phyloP scores from a whole-genome alignment of 2,888 invertebrate species.

The Nymphalis c-album region DNA sequence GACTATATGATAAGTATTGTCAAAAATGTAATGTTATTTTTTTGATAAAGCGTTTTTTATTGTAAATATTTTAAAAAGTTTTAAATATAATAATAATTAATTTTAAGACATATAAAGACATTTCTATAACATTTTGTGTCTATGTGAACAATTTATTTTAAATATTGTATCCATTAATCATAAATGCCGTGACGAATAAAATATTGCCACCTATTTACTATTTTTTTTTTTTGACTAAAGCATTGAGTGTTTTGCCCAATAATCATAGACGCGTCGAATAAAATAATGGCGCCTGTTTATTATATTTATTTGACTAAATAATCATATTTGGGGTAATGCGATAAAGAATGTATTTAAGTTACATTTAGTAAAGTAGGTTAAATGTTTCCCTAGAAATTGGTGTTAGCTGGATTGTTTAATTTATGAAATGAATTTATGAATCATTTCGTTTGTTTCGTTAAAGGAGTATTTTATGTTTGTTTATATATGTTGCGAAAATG shows the following conservation, averaged over 20 bases:
- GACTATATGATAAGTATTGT: no score
- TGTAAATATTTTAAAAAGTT: no score
- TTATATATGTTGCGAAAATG: background rate
- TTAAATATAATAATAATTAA: no score
- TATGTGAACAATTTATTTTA: no score
- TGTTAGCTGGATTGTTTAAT: conserved; percentile 19
- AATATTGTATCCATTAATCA: no score
- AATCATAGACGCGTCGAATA: background rate
- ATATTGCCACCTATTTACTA: background rate
- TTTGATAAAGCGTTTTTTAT: no score
- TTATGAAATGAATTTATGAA: conserved; percentile 19
- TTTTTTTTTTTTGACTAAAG: background rate
- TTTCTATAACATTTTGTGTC: no score
- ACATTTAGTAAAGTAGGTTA: conserved; percentile 21
- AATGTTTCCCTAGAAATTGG: conserved; percentile 20
- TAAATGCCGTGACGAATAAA: no score
- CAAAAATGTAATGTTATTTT: no score
- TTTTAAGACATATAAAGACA: no score
- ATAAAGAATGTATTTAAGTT: conserved; percentile 8
- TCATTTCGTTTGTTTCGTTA: background rate
- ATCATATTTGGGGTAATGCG: conserved; percentile 16
- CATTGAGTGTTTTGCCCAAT: background rate
- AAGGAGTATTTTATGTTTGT: conserved; percentile 3
- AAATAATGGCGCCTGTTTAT: conserved; percentile 7
- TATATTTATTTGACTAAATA: background rate